Base-by-base conservation (phyloP, 2,797 vertebrate genomes). In the Ptychobarbus kaznakovi region DNA sequence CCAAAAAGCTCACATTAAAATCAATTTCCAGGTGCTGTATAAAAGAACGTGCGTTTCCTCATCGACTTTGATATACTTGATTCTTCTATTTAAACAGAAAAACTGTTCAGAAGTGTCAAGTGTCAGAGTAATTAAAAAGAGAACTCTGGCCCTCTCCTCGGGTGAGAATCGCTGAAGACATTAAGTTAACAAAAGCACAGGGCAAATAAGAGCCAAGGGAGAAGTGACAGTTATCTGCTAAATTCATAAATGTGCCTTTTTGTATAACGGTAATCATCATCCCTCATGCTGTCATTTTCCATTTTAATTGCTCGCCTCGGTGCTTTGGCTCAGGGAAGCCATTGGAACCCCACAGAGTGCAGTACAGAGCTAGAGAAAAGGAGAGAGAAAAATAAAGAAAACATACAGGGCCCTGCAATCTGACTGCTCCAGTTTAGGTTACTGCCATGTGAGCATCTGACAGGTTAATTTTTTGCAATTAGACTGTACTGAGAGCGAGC, bases 281-380 rank as follows among this genome's bases (percentile, higher is more conserved):
- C 97, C 97, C 97, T 96, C 96, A 96, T 95, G 94, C 96, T 97
- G 97, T 98, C 96, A 96, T 94, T 96, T 95, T 96, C 94, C 94
- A 96, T 97, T 95, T 90, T 97, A 98, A 99, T 97, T 97, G 96
- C 96, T 97, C 93, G 91, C 94, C 94, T 95, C 92, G 91, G 94
- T 95, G 95, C 95, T 96, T 96, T 94, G 95, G 95, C 94, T 96
- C 95, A 94, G 93, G 95, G 95, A 96, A 95, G 96, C 95, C 94
- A 95, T 94, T 93, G 91, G 95, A 93, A 93, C 94, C 96, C 95
- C 95, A 96, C 96, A 93, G 96, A 96, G 96, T 94, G 92, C 94
- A 94, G 95, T 95, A 94, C 93, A 94, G 94, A 84, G 82, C 84
- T 74, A 90, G 75, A 92, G 83, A 87, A 82, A 82, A 76, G 32